These are phyloP conservation scores for Rattus rattus DNA, from an alignment of 2,113 vertebrate species.

Conservation along the genomic window DNA sequence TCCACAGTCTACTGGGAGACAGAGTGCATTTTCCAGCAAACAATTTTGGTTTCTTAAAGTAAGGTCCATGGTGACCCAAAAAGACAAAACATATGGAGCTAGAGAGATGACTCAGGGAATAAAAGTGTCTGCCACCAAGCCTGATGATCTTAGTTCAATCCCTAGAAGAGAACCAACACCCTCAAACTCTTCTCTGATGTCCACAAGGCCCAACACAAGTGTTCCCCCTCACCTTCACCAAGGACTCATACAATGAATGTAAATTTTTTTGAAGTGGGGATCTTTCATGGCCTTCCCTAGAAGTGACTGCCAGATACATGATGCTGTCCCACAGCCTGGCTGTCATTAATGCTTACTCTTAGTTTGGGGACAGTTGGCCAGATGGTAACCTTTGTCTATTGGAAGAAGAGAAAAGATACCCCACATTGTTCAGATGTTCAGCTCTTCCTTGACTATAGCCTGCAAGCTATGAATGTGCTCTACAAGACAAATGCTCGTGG, in stretches of 20 bases:
- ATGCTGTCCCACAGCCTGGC: neutral
- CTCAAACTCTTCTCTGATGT: too few species aligned
- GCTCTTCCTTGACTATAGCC: neutral
- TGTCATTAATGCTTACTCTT: neutral
- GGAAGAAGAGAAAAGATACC: slow-evolving; percentile 6
- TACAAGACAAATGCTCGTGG: slow-evolving; percentile 4
- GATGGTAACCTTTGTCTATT: slow-evolving; percentile 17
- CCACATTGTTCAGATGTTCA: slow-evolving; percentile 37
- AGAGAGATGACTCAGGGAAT: neutral
- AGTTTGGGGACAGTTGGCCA: slow-evolving; percentile 32
- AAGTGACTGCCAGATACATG: neutral
- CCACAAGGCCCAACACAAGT: neutral
- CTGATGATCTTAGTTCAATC: too few species aligned
- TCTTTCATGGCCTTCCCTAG: neutral
- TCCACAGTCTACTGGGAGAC: neutral
- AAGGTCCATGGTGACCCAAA: neutral
- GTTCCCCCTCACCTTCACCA: neutral
- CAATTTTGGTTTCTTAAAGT: slow-evolving; percentile 30
- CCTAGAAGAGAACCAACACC: neutral
- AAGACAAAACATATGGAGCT: neutral
- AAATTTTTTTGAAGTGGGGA: neutral
- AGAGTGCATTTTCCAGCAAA: neutral
- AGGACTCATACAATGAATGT: neutral
- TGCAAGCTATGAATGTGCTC: slow-evolving; percentile 31
- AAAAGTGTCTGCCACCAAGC: neutral